These are phyloP conservation scores for Pimephales promelas DNA, from an alignment of 2,113 vertebrate species.

Conservation along the genomic window DNA sequence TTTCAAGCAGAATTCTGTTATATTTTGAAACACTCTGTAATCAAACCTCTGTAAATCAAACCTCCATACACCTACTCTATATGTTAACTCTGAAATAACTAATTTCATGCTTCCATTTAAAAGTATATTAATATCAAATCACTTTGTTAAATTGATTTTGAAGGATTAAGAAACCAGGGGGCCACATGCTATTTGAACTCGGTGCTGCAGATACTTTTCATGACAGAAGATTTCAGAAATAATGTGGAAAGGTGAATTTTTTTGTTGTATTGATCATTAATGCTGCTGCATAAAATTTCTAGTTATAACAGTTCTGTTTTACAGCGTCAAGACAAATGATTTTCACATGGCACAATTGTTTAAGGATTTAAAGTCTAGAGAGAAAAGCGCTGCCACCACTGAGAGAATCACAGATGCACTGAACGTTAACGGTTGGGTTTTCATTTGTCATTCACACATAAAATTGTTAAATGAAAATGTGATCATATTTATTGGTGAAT, in stretches of 20 bases:
- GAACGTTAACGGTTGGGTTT: neutral
- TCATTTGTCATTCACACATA: neutral
- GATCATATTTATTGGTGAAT: neutral
- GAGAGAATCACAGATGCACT: neutral
- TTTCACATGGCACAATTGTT: neutral
- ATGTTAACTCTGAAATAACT: neutral
- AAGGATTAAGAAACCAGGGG: neutral
- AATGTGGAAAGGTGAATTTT: neutral
- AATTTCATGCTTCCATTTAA: neutral
- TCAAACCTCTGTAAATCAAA: too few species aligned
- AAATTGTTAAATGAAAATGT: neutral
- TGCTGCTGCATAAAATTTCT: neutral
- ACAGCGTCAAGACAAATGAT: neutral
- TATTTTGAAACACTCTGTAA: too few species aligned
- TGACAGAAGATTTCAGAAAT: neutral
- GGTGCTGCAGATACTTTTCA: neutral
- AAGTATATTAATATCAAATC: neutral
- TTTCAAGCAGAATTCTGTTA: too few species aligned
- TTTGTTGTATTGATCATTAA: neutral
- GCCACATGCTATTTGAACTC: neutral
- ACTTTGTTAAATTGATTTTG: neutral
- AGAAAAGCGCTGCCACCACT: neutral
- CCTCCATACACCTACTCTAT: neutral
- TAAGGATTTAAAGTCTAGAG: neutral
- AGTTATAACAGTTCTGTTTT: neutral